Evolutionary conservation across 37 sponge, comb jelly and placozoan species (phyloP), one percentile per base, ranked within the genome.

Genomic region (Hormiphora californensis): DNA sequence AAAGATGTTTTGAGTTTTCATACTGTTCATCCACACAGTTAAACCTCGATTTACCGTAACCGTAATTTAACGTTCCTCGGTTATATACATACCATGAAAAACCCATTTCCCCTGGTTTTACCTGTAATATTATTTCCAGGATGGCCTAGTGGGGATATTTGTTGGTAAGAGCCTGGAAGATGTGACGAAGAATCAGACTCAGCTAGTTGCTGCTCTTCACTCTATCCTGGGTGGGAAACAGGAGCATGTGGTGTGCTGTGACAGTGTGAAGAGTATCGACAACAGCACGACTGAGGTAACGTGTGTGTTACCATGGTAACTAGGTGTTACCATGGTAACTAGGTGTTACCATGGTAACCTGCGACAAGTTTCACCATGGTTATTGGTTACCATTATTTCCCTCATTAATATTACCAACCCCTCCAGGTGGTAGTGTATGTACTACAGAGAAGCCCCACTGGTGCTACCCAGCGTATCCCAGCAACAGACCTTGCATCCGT

Each of bases 371-470:
- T n/a, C n/a, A 46, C 51, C 51, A 8, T 8, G 8, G 51, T 15
- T 12, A 12, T 46, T 8, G 51, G 51, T 46, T 15, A 12, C 51
- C 8, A 46, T 46, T 15, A 8, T 12, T 46, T 46, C 51, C 12
- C 51, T 46, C 51, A 46, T 46, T 46, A 12, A 12, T 15, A 46
- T 12, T 46, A 12, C 11, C 51, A 17, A 46, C 51, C 12, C 21
- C 8, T 46, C 46, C 81, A 96, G 86, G 63, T 94, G 40, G 92
- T 91, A 0, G 86, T 95, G 40, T 92, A 92, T 85, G 63, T 95
- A 15, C 39, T 86, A 8, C 90, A 92, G 55, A 89, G 87, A 51
- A 89, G 94, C 1, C 65, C 87, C 0, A 54, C 92, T 69, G 92
- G 92, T 17, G 89, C 91, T 4, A 87, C 88, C 11, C 67, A 88